Evolutionary conservation across 2,113 vertebrate genomes (phyloP), one percentile per base, ranked within the genome.

Genomic region (Odontophorus gujanensis): DNA sequence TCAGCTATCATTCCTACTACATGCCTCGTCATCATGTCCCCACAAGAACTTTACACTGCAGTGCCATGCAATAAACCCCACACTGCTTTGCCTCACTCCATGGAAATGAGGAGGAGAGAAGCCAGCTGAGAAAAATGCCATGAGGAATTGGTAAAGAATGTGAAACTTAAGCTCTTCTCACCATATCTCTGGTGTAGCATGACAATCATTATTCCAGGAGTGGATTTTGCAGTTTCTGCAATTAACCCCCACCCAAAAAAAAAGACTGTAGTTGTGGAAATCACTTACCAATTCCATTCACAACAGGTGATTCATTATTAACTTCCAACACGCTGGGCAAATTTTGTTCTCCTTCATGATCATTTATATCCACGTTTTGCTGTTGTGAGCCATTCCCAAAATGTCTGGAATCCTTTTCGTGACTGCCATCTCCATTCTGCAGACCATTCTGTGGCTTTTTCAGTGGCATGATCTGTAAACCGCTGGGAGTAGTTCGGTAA

Each of bases 231-330:
- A 84, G 47, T 10, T 48, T 48, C 61, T 61, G 79, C 50, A 89
- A 32, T 57, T 42, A 93, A 28, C 87, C 40, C 20, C 69, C 80
- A 25, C 25, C 28, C 40, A 40, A 40, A 40, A 40, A 12, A 4
- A 84, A 85, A 72, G 63, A 81, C n/a, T 26, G 24, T 61, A 81
- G 79, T 4, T 68, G 55, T 83, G 82, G 81, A 97, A 92, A 95
- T 85, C 85, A 98, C 98, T 67, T 98, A 99, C 99, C 99, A 25
- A 98, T 96, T 91, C 98, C 98, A 45, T 98, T 98, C 93, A 98
- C 96, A 47, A 98, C 97, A 47, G 98, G 97, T 9, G 97, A 93
- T 26, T 98, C 96, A 0, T 92, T 97, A 87, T 93, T 96, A 58
- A 97, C 97, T 13, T 98, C 98, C 53, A 97, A 75, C 26, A 98